Conservation (phyloP, 2,888 invertebrate genomes). For the Orchesellides sinensis region DNA sequence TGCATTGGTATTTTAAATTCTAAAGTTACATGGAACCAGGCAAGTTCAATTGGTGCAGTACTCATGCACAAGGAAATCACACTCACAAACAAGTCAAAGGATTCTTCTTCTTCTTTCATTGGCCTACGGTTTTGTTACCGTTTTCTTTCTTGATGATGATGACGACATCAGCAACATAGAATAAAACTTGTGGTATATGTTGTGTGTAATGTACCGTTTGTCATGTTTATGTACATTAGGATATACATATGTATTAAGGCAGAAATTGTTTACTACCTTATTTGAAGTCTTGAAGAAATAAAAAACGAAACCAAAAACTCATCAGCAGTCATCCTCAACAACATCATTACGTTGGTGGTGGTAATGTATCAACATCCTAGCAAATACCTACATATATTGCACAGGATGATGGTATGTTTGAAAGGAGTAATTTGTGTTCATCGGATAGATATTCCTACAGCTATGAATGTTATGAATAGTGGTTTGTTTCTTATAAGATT, state of each 20-base stretch:
- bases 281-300: constrained; percentile 12
- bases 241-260: background rate
- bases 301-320: constrained; percentile 44
- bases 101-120: constrained; percentile 33
- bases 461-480: too few species aligned
- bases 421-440: constrained; percentile 36
- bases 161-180: constrained; percentile 24
- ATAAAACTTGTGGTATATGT: constrained; percentile 27
- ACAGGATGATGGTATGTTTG: constrained; percentile 20
- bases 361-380: background rate
- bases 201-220: constrained; percentile 25
- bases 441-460: too few species aligned
- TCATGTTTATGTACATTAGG: constrained; percentile 1
- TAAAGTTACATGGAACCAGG: background rate
- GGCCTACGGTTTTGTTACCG: constrained; percentile 52
- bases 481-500: too few species aligned
- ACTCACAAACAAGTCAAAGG: background rate
- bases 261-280: constrained; percentile 15
- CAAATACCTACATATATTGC: background rate
- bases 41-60: background rate
- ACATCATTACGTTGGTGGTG: constrained; percentile 7
- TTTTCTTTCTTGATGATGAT: constrained; percentile 32
- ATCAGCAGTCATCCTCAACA: constrained; percentile 31
- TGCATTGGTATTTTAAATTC: background rate
- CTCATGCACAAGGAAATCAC: constrained; percentile 8